These are phyloP conservation scores for Teinopalpus imperialis DNA, from an alignment of 2,888 invertebrate species.

Conservation along the genomic window DNA sequence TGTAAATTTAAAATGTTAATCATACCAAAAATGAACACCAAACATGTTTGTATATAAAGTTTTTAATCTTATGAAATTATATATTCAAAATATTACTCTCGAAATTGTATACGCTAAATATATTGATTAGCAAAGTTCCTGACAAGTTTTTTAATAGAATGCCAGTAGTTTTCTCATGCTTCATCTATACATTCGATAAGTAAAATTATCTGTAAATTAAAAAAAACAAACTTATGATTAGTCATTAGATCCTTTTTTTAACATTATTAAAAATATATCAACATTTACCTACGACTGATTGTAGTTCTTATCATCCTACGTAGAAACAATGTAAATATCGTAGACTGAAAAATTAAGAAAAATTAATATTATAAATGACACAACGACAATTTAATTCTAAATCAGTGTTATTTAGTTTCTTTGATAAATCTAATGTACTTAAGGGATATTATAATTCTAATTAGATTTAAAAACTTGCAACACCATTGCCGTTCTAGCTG, in stretches of 20 bases:
- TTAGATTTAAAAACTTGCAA: constrained; percentile 50
- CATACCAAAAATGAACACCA: constrained; percentile 43
- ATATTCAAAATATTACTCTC: constrained; percentile 41
- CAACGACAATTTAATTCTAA: constrained; percentile 81
- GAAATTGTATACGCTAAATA: constrained; percentile 42
- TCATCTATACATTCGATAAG: constrained; percentile 9
- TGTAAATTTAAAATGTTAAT: constrained; percentile 28
- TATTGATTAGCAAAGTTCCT: constrained; percentile 32
- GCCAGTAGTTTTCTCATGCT: constrained; percentile 12
- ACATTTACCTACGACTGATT: constrained; percentile 69
- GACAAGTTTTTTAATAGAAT: constrained; percentile 11
- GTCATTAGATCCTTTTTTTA: constrained; percentile 35
- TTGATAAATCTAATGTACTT: constrained; percentile 33
- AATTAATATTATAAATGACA: constrained; percentile 49
- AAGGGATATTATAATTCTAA: constrained; percentile 39
- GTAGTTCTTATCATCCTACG: constrained; percentile 58
- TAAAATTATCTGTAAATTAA: not conserved
- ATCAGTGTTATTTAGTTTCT: constrained; percentile 65
- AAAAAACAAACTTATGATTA: constrained; percentile 40
- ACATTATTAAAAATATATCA: constrained; percentile 36
- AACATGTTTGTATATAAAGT: constrained; percentile 38
- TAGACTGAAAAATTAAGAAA: constrained; percentile 32
- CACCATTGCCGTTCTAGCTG: constrained; percentile 61
- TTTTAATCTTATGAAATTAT: constrained; percentile 69
- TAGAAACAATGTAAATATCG: constrained; percentile 42